Evolutionary conservation across 2,888 invertebrate species (phyloP), one percentile per base, ranked within the genome.

Genomic region (Camptogramma bilineatum): DNA sequence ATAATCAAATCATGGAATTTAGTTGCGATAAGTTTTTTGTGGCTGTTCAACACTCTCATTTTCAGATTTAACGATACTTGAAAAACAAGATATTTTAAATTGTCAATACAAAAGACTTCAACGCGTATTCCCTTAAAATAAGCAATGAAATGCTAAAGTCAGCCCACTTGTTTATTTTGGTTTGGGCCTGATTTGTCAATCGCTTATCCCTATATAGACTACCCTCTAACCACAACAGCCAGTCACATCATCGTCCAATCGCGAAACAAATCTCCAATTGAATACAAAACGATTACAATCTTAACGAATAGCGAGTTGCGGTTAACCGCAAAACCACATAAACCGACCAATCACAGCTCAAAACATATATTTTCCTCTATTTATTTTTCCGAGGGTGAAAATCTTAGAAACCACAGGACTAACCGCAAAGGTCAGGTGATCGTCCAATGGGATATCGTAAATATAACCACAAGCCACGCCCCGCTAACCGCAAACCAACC

Each of bases 401-500:
- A 92, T 93, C 93, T 93, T 93, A 91, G 91, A 91, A 94, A 95
- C 95, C 95, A 88, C 95, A 94, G 78, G 87, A 84, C 89, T 91
- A 93, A 93, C 93, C 93, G 80, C 93, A 93, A 93, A 92, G 91
- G 92, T 91, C 90, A 93, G 89, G 87, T 91, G 83, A 90, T 91
- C 89, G 88, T 84, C 95, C 95, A 95, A 95, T 95, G 81, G 88
- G 80, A 86, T 86, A 82, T 88, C 88, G 90, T 91, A 92, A 91
- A 91, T 93, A 86, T 91, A 89, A 94, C 94, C 94, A 79, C 94
- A 94, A 90, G 87, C 94, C 94, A 93, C 94, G 94, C 95, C 94
- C 92, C 82, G 80, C 83, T 93, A 94, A 95, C 95, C 95, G 90
- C 95, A 95, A 95, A 93, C 93, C 93, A 93, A 93, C 93, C 93